Evolutionary conservation across 1,140 invertebrate species (phyloP).

Genomic region (Drosophila pandora): DNA sequence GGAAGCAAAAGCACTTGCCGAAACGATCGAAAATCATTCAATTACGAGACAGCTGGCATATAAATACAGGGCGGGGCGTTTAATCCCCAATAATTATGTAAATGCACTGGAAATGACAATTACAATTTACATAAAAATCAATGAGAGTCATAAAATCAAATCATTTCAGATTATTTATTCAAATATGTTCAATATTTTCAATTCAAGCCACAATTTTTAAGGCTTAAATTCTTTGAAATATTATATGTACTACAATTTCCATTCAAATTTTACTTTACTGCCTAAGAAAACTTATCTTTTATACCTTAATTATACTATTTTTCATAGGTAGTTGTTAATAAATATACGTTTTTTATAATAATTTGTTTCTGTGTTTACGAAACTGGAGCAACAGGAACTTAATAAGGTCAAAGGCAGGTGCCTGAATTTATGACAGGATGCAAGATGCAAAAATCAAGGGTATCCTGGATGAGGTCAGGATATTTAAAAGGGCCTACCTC

Average conservation of each 20-base stretch:
- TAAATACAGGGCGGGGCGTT: slow-evolving; percentile 44
- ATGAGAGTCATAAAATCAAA: too few relatives aligned
- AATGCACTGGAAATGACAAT: slow-evolving; percentile 26
- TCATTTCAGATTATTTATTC: too few relatives aligned
- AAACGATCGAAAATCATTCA: slow-evolving; percentile 77
- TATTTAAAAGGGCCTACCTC: too few relatives aligned
- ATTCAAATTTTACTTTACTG: too few relatives aligned
- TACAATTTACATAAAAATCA: background rate
- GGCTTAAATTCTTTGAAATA: too few relatives aligned
- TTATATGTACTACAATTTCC: too few relatives aligned
- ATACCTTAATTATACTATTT: too few relatives aligned
- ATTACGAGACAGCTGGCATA: slow-evolving; percentile 59
- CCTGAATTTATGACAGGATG: slow-evolving; percentile 50
- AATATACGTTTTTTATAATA: background rate
- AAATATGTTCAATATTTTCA: too few relatives aligned
- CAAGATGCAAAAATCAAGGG: slow-evolving; percentile 29
- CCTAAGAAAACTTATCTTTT: too few relatives aligned
- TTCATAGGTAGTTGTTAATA: too few relatives aligned
- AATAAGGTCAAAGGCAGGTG: slow-evolving; percentile 43
- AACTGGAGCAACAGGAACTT: background rate
- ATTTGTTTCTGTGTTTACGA: background rate
- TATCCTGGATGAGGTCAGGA: slow-evolving; percentile 49
- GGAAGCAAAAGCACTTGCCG: slow-evolving; percentile 74
- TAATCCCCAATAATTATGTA: slow-evolving; percentile 29
- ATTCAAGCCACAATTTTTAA: too few relatives aligned